Percentiles rank a stretch among this genome's conserved stretches.
Evolutionary conservation across 2,797 vertebrate species (phyloP).

Genomic region (Propithecus perrieri): DNA sequence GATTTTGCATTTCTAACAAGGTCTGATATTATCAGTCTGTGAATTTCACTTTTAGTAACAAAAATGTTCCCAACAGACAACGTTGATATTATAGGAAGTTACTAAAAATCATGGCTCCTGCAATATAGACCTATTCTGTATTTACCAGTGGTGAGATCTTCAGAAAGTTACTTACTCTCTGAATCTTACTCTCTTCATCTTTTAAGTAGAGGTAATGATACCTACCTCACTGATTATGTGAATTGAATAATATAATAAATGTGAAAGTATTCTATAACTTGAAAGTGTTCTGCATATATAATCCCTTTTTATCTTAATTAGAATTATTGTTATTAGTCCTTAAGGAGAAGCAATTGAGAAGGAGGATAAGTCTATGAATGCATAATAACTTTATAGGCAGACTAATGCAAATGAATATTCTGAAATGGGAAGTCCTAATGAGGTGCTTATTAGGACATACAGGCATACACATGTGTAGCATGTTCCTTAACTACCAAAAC

Average conservation of each 20-base stretch:
- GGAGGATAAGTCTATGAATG: background rate
- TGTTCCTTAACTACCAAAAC: background rate
- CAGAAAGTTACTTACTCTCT: background rate
- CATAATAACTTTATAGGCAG: background rate
- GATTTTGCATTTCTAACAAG: background rate
- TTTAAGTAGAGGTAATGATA: background rate
- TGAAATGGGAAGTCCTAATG: background rate
- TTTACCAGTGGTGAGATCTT: background rate
- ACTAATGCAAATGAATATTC: background rate
- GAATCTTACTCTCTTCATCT: background rate
- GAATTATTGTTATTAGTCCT: background rate
- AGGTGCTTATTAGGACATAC: background rate
- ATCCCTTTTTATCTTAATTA: background rate
- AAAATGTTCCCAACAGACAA: background rate
- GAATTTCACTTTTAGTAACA: background rate
- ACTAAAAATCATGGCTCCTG: background rate
- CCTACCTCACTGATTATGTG: background rate
- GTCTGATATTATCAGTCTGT: background rate
- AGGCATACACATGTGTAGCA: background rate
- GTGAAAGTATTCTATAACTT: slow-evolving; percentile 6
- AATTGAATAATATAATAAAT: background rate
- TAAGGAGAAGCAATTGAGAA: background rate
- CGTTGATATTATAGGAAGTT: background rate
- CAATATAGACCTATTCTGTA: background rate
- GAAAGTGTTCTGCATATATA: background rate